These are phyloP conservation scores for Cyphomyrmex costatus DNA, from an alignment of 1,140 invertebrate species.

Conservation along the genomic window DNA sequence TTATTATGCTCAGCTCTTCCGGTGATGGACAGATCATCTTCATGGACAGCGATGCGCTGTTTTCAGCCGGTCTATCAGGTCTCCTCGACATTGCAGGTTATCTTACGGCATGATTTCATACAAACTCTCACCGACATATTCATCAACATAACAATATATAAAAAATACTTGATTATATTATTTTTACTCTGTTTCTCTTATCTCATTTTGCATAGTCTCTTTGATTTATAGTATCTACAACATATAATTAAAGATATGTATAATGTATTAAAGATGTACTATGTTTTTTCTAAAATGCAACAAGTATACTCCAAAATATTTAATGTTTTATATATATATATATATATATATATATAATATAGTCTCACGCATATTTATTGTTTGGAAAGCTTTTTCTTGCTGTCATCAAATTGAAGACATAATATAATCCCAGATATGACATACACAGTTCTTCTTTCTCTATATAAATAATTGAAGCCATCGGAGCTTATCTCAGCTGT, in stretches of 20 bases:
- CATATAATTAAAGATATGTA: neutral
- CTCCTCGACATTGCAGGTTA: constrained; percentile 63
- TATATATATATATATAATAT: neutral
- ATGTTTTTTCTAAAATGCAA: neutral
- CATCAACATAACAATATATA: neutral
- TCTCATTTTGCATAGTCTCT: neutral
- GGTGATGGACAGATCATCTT: constrained; percentile 82
- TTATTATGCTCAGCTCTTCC: constrained; percentile 83
- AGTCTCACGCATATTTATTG: neutral
- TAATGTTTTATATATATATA: neutral
- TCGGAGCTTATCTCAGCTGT: neutral
- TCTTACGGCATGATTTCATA: neutral
- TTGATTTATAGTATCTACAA: too few relatives aligned
- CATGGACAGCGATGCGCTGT: neutral
- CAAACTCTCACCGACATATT: neutral
- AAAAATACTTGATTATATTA: neutral
- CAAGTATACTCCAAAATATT: neutral
- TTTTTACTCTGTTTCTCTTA: neutral
- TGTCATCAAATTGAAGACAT: neutral
- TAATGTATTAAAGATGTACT: neutral
- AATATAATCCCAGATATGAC: neutral
- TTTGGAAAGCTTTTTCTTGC: neutral
- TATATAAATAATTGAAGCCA: neutral
- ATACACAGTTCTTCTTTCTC: too few relatives aligned
- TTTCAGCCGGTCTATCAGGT: neutral